Conservation (phyloP, 2,888 invertebrate genomes). For the Callyntrura sp. region DNA sequence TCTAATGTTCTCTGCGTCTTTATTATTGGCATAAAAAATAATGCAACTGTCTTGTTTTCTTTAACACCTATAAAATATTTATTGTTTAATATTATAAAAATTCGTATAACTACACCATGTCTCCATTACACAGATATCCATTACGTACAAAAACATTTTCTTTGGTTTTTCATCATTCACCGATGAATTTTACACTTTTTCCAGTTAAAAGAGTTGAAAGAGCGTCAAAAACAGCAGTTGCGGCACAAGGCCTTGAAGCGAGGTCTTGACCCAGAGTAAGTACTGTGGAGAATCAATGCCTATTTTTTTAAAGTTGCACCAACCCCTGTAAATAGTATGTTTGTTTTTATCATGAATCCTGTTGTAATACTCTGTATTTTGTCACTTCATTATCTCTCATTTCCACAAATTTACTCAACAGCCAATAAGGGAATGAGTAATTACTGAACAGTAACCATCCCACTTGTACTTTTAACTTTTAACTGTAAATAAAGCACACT, state of each 20-base stretch:
- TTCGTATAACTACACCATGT: not conserved
- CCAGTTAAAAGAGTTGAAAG: slow-evolving; percentile 99
- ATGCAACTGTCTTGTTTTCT: slow-evolving; percentile 32
- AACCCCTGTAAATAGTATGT: not conserved
- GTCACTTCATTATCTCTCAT: no score
- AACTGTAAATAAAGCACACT: not conserved
- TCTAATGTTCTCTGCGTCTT: slow-evolving; percentile 20
- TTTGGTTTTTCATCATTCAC: not conserved
- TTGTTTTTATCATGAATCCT: not conserved
- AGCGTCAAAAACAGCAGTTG: slow-evolving; percentile 99
- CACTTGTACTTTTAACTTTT: slow-evolving; percentile 29
- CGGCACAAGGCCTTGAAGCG: slow-evolving; percentile 99
- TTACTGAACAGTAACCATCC: slow-evolving; percentile 24
- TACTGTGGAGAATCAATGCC: slow-evolving; percentile 65
- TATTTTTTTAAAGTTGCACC: not conserved
- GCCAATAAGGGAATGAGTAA: slow-evolving; percentile 24
- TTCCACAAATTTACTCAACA: not conserved
- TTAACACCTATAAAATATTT: not conserved
- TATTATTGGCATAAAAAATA: slow-evolving; percentile 16
- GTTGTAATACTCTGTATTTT: not conserved
- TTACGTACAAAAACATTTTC: slow-evolving; percentile 2
- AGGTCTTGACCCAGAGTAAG: slow-evolving; percentile 95
- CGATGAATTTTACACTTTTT: slow-evolving; percentile 54
- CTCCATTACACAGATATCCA: not conserved
- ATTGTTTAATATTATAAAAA: slow-evolving; percentile 20